These are phyloP conservation scores for Limenitis camilla DNA, from an alignment of 2,888 invertebrate genomes.

Conservation along the genomic window DNA sequence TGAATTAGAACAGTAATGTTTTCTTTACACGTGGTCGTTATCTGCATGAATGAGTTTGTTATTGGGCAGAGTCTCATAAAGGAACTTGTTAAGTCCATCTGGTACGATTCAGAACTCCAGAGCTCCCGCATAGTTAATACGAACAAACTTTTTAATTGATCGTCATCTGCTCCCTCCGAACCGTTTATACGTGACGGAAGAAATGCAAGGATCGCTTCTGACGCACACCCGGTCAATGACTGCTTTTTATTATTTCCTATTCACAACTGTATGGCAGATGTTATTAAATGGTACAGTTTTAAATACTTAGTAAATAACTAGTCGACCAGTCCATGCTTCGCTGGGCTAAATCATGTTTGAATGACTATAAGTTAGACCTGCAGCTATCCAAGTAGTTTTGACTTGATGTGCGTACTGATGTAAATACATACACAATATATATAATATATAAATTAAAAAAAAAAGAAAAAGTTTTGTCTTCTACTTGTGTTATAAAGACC, in stretches of 20 bases:
- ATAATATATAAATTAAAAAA: too few species aligned
- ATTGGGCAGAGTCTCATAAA: slow-evolving; percentile 29
- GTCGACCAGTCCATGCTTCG: too few species aligned
- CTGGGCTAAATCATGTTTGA: too few species aligned
- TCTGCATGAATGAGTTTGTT: slow-evolving; percentile 17
- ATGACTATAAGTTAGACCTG: too few species aligned
- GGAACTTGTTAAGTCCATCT: slow-evolving; percentile 59
- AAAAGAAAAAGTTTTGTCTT: too few species aligned
- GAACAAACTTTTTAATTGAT: slow-evolving; percentile 70
- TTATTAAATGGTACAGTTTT: too few species aligned
- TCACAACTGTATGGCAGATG: too few species aligned
- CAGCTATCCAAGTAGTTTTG: too few species aligned
- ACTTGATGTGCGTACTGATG: too few species aligned
- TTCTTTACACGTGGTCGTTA: slow-evolving; percentile 8
- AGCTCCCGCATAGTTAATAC: slow-evolving; percentile 63
- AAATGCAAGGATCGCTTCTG: slow-evolving; percentile 51
- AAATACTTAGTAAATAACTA: too few species aligned
- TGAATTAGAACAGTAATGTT: slow-evolving; percentile 2
- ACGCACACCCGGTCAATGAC: slow-evolving; percentile 69
- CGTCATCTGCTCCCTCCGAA: slow-evolving; percentile 60
- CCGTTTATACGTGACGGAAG: slow-evolving; percentile 44
- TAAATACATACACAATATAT: too few species aligned
- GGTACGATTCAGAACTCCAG: slow-evolving; percentile 43
- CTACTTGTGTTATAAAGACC: too few species aligned
- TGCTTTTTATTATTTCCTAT: slow-evolving; percentile 38